These are phyloP conservation scores for Phyllostomus discolor DNA, from an alignment of 2,113 vertebrate genomes.

Conservation along the genomic window DNA sequence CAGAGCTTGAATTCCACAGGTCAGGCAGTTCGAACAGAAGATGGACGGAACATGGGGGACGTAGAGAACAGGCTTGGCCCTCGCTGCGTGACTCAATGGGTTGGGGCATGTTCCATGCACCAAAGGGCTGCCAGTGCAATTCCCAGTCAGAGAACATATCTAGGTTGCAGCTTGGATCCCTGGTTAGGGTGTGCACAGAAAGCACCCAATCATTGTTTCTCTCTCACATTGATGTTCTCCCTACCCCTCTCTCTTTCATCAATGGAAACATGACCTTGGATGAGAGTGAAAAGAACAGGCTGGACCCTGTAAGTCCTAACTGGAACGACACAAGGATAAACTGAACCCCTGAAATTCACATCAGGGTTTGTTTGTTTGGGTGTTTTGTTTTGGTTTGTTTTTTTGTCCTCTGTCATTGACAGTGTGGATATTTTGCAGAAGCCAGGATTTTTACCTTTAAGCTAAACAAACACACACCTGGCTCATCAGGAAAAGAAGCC, in stretches of 20 bases:
- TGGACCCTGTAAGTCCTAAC: not conserved
- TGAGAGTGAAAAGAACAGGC: not conserved
- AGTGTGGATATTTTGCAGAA: not conserved
- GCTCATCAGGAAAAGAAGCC: not conserved
- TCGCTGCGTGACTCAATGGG: too few species aligned
- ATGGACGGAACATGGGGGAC: not conserved
- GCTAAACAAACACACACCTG: not conserved
- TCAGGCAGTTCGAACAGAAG: not conserved
- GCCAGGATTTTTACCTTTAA: not conserved
- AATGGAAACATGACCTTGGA: too few species aligned
- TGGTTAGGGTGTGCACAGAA: too few species aligned
- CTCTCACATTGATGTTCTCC: too few species aligned
- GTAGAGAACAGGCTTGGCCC: not conserved
- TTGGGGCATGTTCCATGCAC: too few species aligned
- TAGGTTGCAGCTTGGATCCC: too few species aligned
- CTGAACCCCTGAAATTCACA: not conserved
- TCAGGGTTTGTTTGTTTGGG: not conserved
- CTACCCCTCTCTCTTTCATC: too few species aligned
- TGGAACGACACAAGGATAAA: not conserved
- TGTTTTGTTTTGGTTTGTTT: not conserved
- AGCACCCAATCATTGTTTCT: too few species aligned
- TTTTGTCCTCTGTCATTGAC: not conserved
- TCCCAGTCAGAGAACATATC: too few species aligned
- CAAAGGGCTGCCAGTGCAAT: too few species aligned
- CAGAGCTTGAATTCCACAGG: not conserved